Base-by-base conservation (phyloP, 2,113 vertebrate genomes). In the Oceanodroma tethys region DNA sequence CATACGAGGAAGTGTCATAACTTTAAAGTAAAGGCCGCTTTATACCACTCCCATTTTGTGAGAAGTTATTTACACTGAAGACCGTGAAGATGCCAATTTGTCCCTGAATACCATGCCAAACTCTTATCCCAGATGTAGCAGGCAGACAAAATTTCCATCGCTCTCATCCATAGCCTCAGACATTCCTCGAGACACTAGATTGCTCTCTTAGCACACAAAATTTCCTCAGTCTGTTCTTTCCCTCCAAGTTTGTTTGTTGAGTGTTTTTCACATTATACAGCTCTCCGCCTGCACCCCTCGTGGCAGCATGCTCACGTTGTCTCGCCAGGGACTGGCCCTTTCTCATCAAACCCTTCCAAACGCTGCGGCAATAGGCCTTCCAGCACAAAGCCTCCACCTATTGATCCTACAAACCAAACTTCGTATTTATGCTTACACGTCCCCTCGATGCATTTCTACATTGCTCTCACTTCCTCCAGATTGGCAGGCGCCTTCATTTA, bases 1-100 rank as follows among this genome's bases (percentile, higher is more conserved):
- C 0, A 0, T 34, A 27, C 8, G 27, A 40, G 7, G 15, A 72
- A 68, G 4, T 0, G 0, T 45, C 63, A 53, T 23, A 62, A 30
- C 47, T 76, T 68, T 3, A 22, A 55, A 42, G 40, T 11, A 53
- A 62, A 67, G 7, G 21, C 20, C 20, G 4, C 26, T 36, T 74
- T 8, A 56, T 55, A 79, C 7, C 12, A 13, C 21, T 82, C 13
- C 38, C 4, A 6, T 43, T 50, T 38, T 30, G 3, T 15, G 34
- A 59, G 6, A 18, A 66, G 10, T 26, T 40, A n/a, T 45, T 81
- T 81, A 60, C 34, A 45, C 17, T 27, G 10, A 50, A 55, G 16
- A 47, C 55, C 21, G 22, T 47, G 22, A 34, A 75, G 9, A 47
- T 29, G 4, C 9, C 50, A 66, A 1, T 48, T 79, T 66, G 16